These are phyloP conservation scores for Vulpes vulpes DNA, from an alignment of 2,113 vertebrate genomes.

Conservation along the genomic window DNA sequence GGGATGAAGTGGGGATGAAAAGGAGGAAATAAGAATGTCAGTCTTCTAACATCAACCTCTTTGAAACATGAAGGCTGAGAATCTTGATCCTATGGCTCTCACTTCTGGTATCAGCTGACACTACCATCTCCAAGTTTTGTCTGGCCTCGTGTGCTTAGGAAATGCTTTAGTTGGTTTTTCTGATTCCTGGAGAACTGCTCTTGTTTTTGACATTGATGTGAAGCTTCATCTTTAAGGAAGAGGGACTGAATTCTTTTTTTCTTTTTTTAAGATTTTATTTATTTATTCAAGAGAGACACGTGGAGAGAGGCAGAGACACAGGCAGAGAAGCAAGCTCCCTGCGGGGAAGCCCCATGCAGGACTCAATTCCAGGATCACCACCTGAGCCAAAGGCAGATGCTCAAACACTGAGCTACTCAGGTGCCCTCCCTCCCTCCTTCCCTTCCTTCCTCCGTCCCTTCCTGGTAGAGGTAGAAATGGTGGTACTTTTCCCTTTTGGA, in stretches of 20 bases:
- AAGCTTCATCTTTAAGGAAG: not conserved
- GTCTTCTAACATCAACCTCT: not conserved
- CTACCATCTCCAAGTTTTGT: not conserved
- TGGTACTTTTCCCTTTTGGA: not conserved
- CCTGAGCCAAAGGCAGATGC: too few species aligned
- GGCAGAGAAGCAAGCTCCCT: not conserved
- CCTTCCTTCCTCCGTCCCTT: too few species aligned
- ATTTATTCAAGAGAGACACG: not conserved
- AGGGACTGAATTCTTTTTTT: not conserved
- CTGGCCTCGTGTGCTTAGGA: not conserved
- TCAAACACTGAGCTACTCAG: too few species aligned
- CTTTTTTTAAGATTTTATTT: not conserved
- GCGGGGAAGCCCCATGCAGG: too few species aligned
- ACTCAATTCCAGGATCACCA: too few species aligned
- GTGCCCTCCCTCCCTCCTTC: too few species aligned
- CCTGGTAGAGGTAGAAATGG: not conserved
- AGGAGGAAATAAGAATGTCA: not conserved
- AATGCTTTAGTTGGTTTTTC: not conserved
- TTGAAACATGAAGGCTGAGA: not conserved
- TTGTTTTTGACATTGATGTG: not conserved
- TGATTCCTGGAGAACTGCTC: not conserved
- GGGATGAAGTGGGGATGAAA: not conserved
- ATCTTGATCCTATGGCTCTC: not conserved
- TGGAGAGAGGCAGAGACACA: too few species aligned
- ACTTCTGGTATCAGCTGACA: constrained; percentile 13